These are phyloP conservation scores for Drosophila trichaetosa DNA, from an alignment of 2,888 invertebrate genomes.

Conservation along the genomic window DNA sequence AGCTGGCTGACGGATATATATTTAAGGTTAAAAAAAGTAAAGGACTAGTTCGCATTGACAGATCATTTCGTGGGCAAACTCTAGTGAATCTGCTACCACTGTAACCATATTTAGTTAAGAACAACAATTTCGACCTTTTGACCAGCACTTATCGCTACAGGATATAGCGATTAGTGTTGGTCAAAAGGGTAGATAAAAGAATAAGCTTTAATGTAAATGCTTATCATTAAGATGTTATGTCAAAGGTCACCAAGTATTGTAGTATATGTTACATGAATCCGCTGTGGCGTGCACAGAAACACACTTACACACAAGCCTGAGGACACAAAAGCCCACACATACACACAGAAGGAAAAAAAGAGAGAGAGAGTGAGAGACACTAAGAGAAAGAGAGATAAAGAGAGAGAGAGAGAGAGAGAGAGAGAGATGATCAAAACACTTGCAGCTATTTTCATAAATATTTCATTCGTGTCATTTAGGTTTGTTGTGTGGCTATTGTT, in stretches of 20 bases:
- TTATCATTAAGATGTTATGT: conserved; percentile 47
- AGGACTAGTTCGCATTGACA: neutral
- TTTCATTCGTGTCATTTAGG: conserved; percentile 35
- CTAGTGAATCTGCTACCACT: neutral
- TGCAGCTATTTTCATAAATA: conserved; percentile 49
- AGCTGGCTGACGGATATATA: neutral
- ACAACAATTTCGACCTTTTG: no score
- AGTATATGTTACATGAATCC: conserved; percentile 14
- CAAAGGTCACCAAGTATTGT: conserved; percentile 34
- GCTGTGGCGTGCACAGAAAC: conserved; percentile 9
- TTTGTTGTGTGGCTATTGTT: conserved; percentile 25
- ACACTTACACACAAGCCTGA: neutral
- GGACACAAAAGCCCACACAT: neutral
- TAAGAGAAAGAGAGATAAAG: neutral
- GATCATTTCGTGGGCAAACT: neutral
- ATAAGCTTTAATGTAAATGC: conserved; percentile 23
- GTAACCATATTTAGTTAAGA: neutral
- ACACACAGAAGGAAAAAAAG: neutral
- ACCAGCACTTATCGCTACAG: neutral
- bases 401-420: neutral
- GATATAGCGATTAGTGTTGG: neutral
- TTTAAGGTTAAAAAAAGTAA: neutral
- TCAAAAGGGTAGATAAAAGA: conserved; percentile 8
- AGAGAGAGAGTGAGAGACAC: neutral
- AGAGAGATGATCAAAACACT: conserved; percentile 36